A percentile compares a stretch with the other conserved stretches of the same genome.
phyloP scores from a whole-genome alignment of 2,797 vertebrate genomes.

The Sternarchorhynchus goeldii region DNA sequence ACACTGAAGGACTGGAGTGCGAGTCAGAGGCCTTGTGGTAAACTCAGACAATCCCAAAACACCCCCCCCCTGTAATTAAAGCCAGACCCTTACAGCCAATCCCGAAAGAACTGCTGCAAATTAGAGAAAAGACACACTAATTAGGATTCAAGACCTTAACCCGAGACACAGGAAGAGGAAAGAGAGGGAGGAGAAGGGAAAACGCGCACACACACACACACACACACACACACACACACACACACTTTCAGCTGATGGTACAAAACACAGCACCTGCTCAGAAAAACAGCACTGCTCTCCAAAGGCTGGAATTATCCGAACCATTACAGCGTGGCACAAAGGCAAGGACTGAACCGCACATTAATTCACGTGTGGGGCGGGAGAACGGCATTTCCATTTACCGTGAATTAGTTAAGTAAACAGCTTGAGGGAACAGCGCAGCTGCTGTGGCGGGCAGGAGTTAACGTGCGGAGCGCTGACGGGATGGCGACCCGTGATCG shows the following conservation, averaged over 20 bases:
- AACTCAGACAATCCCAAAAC: slow-evolving; percentile 50
- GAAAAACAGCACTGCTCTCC: slow-evolving; percentile 44
- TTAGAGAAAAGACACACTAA: slow-evolving; percentile 59
- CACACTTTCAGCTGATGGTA: slow-evolving; percentile 49
- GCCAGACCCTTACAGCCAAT: slow-evolving; percentile 61
- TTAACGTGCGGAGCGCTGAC: too few relatives aligned
- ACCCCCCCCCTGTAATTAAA: slow-evolving; percentile 57
- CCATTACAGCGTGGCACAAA: slow-evolving; percentile 24
- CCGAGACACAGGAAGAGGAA: slow-evolving; percentile 30
- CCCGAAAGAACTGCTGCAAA: slow-evolving; percentile 59
- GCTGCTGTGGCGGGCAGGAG: neutral
- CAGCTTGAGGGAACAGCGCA: slow-evolving; percentile 17
- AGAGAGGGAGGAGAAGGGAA: neutral
- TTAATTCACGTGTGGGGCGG: slow-evolving; percentile 12
- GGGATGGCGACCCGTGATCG: neutral
- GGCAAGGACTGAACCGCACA: slow-evolving; percentile 9
- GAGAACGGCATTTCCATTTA: slow-evolving; percentile 9
- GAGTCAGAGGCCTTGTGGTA: slow-evolving; percentile 48
- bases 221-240: slow-evolving; percentile 56
- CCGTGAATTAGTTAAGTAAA: slow-evolving; percentile 5
- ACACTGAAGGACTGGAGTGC: slow-evolving; percentile 55
- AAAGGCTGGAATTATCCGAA: slow-evolving; percentile 39
- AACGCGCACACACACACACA: slow-evolving; percentile 42
- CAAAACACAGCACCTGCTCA: slow-evolving; percentile 52
- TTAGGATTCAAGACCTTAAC: slow-evolving; percentile 61